phyloP scores from a whole-genome alignment of 2,113 vertebrate genomes.

The Meriones unguiculatus region DNA sequence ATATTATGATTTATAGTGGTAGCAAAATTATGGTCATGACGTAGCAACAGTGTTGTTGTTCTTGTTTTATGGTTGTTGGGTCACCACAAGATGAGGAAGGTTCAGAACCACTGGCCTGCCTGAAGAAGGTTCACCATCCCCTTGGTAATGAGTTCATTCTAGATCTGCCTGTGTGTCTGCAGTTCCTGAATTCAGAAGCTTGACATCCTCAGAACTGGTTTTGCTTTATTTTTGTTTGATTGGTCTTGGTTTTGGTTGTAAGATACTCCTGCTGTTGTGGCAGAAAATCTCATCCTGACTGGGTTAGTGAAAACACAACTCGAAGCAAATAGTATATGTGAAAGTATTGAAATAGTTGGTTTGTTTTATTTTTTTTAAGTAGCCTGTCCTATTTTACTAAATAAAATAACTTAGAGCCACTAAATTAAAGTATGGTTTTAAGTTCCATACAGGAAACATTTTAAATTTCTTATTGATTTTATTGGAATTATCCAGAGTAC shows the following conservation, averaged over 20 bases:
- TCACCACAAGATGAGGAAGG: not conserved
- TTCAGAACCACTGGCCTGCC: not conserved
- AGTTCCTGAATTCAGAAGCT: not conserved
- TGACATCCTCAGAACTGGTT: not conserved
- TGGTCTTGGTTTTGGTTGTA: not conserved
- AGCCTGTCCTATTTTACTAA: not conserved
- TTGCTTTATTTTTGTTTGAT: not conserved
- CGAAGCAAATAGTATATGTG: not conserved
- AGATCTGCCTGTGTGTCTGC: not conserved
- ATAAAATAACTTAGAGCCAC: constrained; percentile 31
- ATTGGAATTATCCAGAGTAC: not conserved
- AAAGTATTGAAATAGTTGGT: not conserved
- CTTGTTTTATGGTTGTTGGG: not conserved
- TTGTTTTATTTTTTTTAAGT: not conserved
- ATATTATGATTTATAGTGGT: not conserved
- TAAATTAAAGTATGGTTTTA: constrained; percentile 10
- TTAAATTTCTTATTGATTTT: not conserved
- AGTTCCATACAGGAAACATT: not conserved
- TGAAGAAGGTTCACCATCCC: not conserved
- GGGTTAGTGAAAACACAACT: constrained; percentile 6
- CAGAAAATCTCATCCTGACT: not conserved
- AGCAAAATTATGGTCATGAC: not conserved
- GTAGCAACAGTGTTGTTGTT: not conserved
- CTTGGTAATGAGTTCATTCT: not conserved
- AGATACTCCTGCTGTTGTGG: not conserved